These are phyloP conservation scores for Leptinotarsa peninsularis DNA, from an alignment of 2,888 invertebrate species.

Conservation along the genomic window DNA sequence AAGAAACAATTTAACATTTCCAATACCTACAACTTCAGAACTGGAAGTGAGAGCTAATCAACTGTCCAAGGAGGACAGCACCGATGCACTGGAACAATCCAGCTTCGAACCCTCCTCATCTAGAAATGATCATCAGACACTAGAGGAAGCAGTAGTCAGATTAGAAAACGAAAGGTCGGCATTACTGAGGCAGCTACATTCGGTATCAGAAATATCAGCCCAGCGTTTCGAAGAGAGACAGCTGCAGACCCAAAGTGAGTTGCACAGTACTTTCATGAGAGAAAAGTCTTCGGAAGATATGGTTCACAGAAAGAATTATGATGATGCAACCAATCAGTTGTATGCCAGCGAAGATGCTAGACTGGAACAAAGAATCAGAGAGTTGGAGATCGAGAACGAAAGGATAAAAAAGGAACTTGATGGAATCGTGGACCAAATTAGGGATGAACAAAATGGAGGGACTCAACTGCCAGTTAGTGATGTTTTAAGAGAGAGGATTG, in stretches of 20 bases:
- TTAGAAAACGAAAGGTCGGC: conserved; percentile 42
- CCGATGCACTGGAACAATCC: background rate
- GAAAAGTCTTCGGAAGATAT: conserved; percentile 43
- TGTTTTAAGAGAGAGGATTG: conserved; percentile 35
- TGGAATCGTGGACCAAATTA: conserved; percentile 38
- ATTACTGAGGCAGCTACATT: conserved; percentile 40
- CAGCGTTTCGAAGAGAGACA: conserved; percentile 34
- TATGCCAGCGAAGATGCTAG: conserved; percentile 46
- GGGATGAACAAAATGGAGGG: conserved; percentile 28
- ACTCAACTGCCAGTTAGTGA: conserved; percentile 32
- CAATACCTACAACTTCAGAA: conserved; percentile 25
- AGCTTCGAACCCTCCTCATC: conserved; percentile 26
- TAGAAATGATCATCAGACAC: conserved; percentile 26
- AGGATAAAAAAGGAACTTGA: conserved; percentile 46
- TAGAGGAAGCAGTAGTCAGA: conserved; percentile 37
- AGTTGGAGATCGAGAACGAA: conserved; percentile 50
- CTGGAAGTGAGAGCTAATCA: conserved; percentile 17
- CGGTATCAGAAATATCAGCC: conserved; percentile 38
- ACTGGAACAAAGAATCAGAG: conserved; percentile 47
- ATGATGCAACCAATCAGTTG: conserved; percentile 52
- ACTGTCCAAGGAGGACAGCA: background rate
- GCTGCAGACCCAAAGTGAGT: conserved; percentile 38
- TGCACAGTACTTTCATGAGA: conserved; percentile 45
- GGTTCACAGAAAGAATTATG: conserved; percentile 32
- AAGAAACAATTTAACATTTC: background rate